Evolutionary conservation across 2,797 vertebrate genomes (phyloP), one percentile per base, ranked within the genome.

Genomic region (Delichon dasypus): DNA sequence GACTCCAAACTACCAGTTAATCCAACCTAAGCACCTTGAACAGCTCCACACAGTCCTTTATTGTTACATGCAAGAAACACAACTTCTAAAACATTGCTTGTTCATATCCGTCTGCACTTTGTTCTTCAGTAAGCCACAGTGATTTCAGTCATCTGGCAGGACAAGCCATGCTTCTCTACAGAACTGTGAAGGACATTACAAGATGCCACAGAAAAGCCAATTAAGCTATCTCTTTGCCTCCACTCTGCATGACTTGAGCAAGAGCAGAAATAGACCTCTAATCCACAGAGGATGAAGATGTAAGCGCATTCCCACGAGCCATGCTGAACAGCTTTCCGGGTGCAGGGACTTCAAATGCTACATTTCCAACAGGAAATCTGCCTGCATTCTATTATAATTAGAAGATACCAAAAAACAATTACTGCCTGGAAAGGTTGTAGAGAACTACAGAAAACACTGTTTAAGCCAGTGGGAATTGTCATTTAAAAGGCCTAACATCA

Each of bases 211-310:
- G 54, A 78, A 90, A 81, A 95, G 79, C 67, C 36, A 54, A 58
- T 93, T 84, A 94, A 84, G 21, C 17, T 25, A 3, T 18, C 25
- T 44, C 32, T 58, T 26, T 57, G 65, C 21, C 42, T 83, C 40
- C 16, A 3, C 34, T 85, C 66, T 21, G 61, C 19, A 3, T 15
- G 72, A 66, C 50, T 29, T 70, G 25, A 38, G 30, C n/a, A 66
- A n/a, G 16, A 40, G 7, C 44, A 48, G 55, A 93, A 95, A 95
- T 50, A 96, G 77, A 87, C 13, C 7, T 36, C 47, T 93, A 95
- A 95, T 90, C 88, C 90, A 62, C 15, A 47, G 32, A 76, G 14
- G 45, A 26, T 62, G 70, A 88, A 73, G 47, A 21, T 25, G 4
- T 91, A 96, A 93, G 9, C 1, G 0, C 64, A 73, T 89, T 94